Percentiles rank a stretch among this genome's conserved stretches.
Evolutionary conservation across 2,888 invertebrate genomes (phyloP).

Genomic region (Hyalella azteca): DNA sequence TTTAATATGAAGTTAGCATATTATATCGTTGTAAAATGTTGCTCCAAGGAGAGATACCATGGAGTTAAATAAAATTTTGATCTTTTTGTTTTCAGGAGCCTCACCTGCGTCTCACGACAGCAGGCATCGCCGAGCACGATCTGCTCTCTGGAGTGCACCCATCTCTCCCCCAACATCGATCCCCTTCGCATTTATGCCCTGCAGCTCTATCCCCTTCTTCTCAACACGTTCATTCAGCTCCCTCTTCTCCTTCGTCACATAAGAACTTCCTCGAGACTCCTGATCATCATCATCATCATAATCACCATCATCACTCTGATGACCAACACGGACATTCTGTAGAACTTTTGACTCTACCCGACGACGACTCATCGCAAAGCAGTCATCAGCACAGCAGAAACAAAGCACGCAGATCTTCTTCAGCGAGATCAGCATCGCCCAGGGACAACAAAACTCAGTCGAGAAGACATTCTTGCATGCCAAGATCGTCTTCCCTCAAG

Average conservation of each 20-base stretch:
- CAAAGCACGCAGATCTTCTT: conserved; percentile 12
- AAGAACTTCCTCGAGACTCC: conserved; percentile 7
- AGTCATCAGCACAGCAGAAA: background rate
- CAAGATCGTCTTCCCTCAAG: conserved; percentile 1
- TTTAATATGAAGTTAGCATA: no score
- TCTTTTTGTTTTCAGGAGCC: conserved; percentile 33
- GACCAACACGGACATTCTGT: background rate
- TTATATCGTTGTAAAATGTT: no score
- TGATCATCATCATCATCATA: background rate
- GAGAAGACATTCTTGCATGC: conserved; percentile 26
- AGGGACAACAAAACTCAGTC: background rate
- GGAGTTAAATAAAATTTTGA: background rate
- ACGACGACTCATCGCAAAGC: background rate
- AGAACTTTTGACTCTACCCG: background rate
- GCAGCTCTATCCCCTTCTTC: conserved; percentile 3
- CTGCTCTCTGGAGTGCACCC: conserved; percentile 36
- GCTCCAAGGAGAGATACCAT: no score
- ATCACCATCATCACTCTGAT: background rate
- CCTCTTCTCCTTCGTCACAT: conserved; percentile 16
- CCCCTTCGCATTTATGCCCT: conserved; percentile 17
- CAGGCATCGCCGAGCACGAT: conserved; percentile 33
- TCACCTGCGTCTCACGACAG: conserved; percentile 32
- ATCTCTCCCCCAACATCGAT: conserved; percentile 19
- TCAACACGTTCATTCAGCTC: conserved; percentile 4
- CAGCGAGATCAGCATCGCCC: conserved; percentile 35